Conservation (phyloP, 2,888 invertebrate species). For the Drosophila meridiana region DNA sequence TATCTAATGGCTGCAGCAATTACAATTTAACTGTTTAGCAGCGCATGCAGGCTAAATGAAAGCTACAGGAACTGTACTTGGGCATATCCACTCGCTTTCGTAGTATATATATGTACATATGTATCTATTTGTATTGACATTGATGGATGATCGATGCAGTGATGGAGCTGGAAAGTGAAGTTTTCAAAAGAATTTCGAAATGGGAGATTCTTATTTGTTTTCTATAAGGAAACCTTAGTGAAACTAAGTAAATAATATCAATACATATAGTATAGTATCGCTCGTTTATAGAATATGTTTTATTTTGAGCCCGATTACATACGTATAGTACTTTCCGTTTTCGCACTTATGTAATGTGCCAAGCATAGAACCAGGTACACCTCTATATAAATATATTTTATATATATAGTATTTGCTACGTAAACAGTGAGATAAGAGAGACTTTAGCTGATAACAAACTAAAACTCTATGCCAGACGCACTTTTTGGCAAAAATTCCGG, state of each 20-base stretch:
- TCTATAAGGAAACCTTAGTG: not conserved
- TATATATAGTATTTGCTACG: constrained; percentile 40
- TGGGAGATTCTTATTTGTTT: not conserved
- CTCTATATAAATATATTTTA: constrained; percentile 8
- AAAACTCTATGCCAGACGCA: constrained; percentile 27
- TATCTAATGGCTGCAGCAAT: constrained; percentile 61
- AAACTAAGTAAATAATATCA: not conserved
- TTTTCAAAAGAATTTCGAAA: not conserved
- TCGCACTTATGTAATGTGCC: constrained; percentile 55
- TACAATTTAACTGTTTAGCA: constrained; percentile 55
- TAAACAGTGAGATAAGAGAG: constrained; percentile 66
- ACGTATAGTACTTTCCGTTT: constrained; percentile 56
- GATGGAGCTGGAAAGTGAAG: not conserved
- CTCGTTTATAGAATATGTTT: not conserved
- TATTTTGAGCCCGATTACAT: not conserved
- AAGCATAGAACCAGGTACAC: constrained; percentile 5
- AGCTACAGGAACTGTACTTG: constrained; percentile 40
- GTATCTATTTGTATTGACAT: not conserved
- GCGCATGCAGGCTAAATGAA: constrained; percentile 47
- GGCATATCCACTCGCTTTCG: constrained; percentile 31
- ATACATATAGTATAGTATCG: not conserved
- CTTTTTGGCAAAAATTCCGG: constrained; percentile 23
- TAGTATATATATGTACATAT: not conserved
- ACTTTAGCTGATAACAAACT: constrained; percentile 52
- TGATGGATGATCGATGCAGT: not conserved